Conservation (phyloP, 2,888 invertebrate genomes). For the Leptinotarsa tumamoca region DNA sequence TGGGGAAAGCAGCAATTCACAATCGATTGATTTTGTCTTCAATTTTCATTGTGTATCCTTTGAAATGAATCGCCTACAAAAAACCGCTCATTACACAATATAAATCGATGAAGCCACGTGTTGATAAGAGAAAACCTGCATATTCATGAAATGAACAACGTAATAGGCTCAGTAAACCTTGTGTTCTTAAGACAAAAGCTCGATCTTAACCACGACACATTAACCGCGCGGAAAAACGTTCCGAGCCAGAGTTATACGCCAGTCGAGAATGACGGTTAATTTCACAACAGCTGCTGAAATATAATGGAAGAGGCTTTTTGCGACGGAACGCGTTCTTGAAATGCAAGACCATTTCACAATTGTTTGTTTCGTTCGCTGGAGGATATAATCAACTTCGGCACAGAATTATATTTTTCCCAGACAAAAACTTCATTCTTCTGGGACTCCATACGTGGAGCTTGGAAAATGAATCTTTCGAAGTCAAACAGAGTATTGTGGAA, state of each 20-base stretch:
- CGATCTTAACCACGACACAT: constrained; percentile 13
- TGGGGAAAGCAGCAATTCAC: too few relatives aligned
- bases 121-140: neutral
- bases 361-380: constrained; percentile 4
- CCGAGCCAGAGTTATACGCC: neutral
- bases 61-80: too few relatives aligned
- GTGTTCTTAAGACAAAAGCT: neutral
- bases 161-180: neutral
- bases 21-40: too few relatives aligned
- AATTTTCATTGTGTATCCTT: too few relatives aligned
- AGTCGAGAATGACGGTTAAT: constrained; percentile 1
- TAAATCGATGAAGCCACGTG: constrained; percentile 2
- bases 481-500: too few relatives aligned
- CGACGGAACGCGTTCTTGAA: neutral
- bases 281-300: neutral
- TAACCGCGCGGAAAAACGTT: constrained; percentile 15
- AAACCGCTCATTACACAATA: neutral
- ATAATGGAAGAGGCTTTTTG: constrained; percentile 7
- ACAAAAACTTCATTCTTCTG: neutral
- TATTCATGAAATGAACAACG: constrained; percentile 12
- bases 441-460: neutral
- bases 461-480: too few relatives aligned
- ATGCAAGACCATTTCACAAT: neutral
- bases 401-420: neutral
- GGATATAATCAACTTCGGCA: neutral